These are phyloP conservation scores for Malurus cyaneus DNA, from an alignment of 2,113 vertebrate genomes.

Conservation along the genomic window DNA sequence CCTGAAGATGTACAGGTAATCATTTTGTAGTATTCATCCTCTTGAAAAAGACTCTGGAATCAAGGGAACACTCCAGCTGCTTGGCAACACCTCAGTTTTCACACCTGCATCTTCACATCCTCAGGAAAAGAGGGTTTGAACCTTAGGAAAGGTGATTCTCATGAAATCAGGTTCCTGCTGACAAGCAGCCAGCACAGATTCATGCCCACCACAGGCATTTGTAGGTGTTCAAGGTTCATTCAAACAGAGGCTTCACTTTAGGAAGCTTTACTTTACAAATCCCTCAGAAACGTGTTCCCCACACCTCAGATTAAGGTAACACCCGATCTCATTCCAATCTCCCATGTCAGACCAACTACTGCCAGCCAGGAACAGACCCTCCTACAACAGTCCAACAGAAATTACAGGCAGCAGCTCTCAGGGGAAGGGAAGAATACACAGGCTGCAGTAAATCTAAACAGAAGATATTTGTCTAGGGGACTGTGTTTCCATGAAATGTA, in stretches of 20 bases:
- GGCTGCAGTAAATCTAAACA: neutral
- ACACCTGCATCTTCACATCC: neutral
- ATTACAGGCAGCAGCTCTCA: neutral
- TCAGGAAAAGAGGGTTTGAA: neutral
- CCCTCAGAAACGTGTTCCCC: neutral
- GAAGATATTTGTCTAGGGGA: neutral
- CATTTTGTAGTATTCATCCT: neutral
- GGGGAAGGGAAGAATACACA: neutral
- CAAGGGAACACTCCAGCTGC: neutral
- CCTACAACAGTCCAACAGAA: neutral
- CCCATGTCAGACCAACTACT: neutral
- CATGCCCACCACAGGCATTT: fast-evolving
- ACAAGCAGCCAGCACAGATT: neutral
- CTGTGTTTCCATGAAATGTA: neutral
- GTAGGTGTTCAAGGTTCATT: neutral
- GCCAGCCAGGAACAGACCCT: neutral
- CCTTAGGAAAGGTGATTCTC: neutral
- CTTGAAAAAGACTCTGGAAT: neutral
- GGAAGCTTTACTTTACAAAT: neutral
- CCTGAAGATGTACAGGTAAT: neutral
- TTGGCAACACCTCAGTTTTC: neutral
- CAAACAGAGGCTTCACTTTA: neutral
- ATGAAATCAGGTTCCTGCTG: neutral
- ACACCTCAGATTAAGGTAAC: neutral
- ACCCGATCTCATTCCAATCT: neutral